Evolutionary conservation across 2,797 vertebrate genomes (phyloP).

Genomic region (Coregonus suidteri): DNA sequence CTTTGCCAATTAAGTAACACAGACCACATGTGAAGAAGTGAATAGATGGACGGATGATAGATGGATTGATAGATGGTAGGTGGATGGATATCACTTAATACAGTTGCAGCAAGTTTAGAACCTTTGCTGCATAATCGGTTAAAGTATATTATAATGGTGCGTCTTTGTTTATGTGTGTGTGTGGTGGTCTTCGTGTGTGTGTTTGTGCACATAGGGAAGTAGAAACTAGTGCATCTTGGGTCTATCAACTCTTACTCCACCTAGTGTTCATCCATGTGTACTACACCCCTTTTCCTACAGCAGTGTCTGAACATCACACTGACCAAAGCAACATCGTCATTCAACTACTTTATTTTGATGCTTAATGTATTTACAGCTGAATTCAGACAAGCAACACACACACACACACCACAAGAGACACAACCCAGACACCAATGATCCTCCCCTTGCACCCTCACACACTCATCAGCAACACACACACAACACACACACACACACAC

Average conservation of each 20-base stretch:
- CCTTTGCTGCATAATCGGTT: too few relatives aligned
- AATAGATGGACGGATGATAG: neutral
- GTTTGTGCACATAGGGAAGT: too few relatives aligned
- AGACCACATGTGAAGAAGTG: constrained; percentile 10
- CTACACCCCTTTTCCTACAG: too few relatives aligned
- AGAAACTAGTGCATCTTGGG: too few relatives aligned
- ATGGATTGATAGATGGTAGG: neutral
- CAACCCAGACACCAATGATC: neutral
- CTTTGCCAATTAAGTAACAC: constrained; percentile 30
- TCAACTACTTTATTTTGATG: constrained; percentile 23
- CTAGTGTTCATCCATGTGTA: too few relatives aligned
- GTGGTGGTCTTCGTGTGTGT: too few relatives aligned
- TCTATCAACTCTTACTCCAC: too few relatives aligned
- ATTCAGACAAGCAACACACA: neutral
- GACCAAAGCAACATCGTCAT: neutral
- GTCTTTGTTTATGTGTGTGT: too few relatives aligned
- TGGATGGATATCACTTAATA: constrained; percentile 24
- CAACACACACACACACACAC: neutral
- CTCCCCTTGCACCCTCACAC: neutral
- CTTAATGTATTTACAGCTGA: constrained; percentile 10
- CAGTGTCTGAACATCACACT: neutral
- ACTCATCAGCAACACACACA: neutral
- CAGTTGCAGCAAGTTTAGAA: neutral
- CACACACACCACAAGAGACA: neutral
- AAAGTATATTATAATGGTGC: too few relatives aligned